A percentile compares a stretch with the other conserved stretches of the same genome.
Evolutionary conservation across 2,888 invertebrate genomes (phyloP).

Genomic region (Tenthredo scrophulariae): DNA sequence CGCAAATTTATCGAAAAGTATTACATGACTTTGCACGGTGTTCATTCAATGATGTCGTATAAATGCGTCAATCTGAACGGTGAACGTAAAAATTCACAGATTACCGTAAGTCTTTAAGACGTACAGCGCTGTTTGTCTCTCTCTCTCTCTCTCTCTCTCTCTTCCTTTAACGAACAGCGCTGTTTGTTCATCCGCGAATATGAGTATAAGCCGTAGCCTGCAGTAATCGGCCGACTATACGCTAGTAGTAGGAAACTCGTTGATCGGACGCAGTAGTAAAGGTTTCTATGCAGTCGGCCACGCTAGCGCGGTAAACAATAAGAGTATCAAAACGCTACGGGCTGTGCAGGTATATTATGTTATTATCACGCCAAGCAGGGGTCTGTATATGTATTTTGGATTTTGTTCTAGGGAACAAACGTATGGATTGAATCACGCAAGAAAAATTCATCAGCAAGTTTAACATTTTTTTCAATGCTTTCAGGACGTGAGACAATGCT

Average conservation of each 20-base stretch:
- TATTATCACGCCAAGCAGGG: background rate
- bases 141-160: no score
- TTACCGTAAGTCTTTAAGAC: background rate
- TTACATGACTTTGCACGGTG: background rate
- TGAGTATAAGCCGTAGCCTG: background rate
- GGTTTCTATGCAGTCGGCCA: constrained; percentile 8
- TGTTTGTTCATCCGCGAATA: background rate
- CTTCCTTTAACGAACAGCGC: background rate
- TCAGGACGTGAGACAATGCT: background rate
- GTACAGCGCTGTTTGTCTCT: background rate
- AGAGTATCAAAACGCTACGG: background rate
- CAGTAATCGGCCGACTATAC: background rate
- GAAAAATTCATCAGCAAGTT: background rate
- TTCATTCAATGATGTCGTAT: background rate
- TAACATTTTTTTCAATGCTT: background rate
- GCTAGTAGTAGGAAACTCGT: constrained; percentile 4
- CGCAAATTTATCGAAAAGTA: background rate
- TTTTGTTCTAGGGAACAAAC: background rate
- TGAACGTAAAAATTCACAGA: background rate
- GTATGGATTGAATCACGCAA: background rate
- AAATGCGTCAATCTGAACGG: background rate
- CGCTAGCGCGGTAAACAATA: background rate
- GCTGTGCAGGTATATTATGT: background rate
- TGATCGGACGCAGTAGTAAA: constrained; percentile 27
- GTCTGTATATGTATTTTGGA: background rate